These are phyloP conservation scores for Anhinga rufa DNA, from an alignment of 2,113 vertebrate genomes.

Conservation along the genomic window DNA sequence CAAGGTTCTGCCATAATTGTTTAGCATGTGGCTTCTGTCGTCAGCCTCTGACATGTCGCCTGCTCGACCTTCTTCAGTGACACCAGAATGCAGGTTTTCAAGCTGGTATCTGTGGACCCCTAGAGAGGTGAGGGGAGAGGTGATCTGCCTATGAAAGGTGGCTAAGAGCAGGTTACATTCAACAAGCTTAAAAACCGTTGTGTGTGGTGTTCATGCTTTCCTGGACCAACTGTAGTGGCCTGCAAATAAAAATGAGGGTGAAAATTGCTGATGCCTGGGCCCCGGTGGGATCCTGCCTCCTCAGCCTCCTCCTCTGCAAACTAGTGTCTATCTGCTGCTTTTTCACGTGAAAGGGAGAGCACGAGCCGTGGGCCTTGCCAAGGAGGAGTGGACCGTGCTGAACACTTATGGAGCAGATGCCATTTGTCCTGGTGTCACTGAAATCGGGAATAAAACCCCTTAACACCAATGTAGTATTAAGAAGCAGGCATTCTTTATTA, in stretches of 20 bases:
- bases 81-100: background rate
- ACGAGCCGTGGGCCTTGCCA: rapidly evolving
- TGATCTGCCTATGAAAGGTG: background rate
- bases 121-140: background rate
- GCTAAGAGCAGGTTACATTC: background rate
- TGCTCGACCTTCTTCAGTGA: background rate
- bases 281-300: background rate
- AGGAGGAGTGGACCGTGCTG: background rate
- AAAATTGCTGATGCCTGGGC: background rate
- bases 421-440: conserved; percentile 79
- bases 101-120: background rate
- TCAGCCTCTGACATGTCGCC: background rate
- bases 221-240: background rate
- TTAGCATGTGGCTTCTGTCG: background rate
- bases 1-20: background rate
- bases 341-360: background rate
- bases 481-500: too few relatives aligned
- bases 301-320: background rate
- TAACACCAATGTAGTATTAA: too few relatives aligned
- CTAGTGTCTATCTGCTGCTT: background rate
- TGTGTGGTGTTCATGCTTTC: background rate
- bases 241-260: background rate
- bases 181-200: background rate
- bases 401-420: conserved; percentile 81
- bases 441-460: too few relatives aligned